Conservation (phyloP, 2,888 invertebrate genomes). For the Beris chalybata region DNA sequence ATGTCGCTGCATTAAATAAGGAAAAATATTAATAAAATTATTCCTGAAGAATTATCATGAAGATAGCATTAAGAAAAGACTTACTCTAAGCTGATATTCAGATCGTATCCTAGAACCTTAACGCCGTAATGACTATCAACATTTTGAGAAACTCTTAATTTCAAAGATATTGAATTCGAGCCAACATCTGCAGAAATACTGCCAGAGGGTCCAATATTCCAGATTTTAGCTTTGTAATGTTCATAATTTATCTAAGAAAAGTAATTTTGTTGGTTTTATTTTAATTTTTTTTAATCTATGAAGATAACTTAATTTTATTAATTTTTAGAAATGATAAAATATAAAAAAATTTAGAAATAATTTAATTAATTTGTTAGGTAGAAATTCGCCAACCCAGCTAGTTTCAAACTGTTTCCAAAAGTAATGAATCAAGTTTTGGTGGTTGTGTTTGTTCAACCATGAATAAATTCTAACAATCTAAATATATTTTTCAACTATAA, state of each 20-base stretch:
- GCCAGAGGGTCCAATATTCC: constrained; percentile 27
- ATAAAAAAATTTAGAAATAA: too few species aligned
- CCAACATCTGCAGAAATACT: not conserved
- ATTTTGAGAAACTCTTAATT: not conserved
- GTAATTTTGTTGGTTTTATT: too few species aligned
- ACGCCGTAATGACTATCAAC: not conserved
- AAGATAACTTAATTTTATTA: too few species aligned
- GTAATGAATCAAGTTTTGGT: too few species aligned
- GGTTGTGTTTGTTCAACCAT: too few species aligned
- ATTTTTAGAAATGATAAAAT: too few species aligned
- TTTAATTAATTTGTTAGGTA: too few species aligned
- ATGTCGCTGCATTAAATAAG: constrained; percentile 8
- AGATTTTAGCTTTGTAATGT: constrained; percentile 17
- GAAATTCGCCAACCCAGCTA: too few species aligned
- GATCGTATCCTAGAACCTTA: not conserved
- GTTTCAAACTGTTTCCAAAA: too few species aligned
- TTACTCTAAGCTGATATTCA: constrained; percentile 12
- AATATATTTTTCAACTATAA: too few species aligned
- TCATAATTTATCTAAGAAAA: not conserved
- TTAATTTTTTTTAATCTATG: too few species aligned
- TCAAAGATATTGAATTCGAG: constrained; percentile 13
- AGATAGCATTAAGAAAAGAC: not conserved
- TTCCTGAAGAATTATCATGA: not conserved
- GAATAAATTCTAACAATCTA: too few species aligned
- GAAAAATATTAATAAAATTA: not conserved